Evolutionary conservation across 1,140 invertebrate species (phyloP), one percentile per base, ranked within the genome.

Genomic region (Lordiphosa stackelbergi): DNA sequence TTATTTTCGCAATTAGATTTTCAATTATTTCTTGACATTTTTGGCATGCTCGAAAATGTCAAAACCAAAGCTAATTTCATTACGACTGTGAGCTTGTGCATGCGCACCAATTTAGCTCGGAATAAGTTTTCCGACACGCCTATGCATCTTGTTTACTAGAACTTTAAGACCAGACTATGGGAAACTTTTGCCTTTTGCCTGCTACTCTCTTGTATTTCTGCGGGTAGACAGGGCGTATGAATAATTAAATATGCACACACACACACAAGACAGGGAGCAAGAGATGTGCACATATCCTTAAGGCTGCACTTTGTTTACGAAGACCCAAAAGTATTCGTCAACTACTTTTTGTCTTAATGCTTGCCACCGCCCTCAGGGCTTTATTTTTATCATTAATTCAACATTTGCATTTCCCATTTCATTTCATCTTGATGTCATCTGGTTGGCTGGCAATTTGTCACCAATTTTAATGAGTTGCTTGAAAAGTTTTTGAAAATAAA

Each of bases 341-440:
- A 81, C 71, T 66, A 66, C 66, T 74, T 74, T 75, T 70, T 71
- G 64, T 74, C 62, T 68, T 66, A 63, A 70, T 74, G 57, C 66
- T n/a, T 66, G 42, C 19, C 12, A 22, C 43, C 38, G 10, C 52
- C 55, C 71, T 37, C 11, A 34, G 42, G 71, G 49, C 46, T 55
- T 71, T 63, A 47, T 63, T 57, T 73, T 70, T 73, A 49, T 55
- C 73, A 69, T 78, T 63, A 73, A 64, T 78, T 66, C 62, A 41
- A 81, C 75, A 79, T 81, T 79, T 79, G 71, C 74, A 79, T 79
- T 81, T 79, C 66, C 71, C 75, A 79, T 79, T 75, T 71, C 42
- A 19, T 36, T 41, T 38, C 51, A 46, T 42, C 49, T 52, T 35
- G 19, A 9, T 35, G 28, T 28, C 31, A 36, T 34, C 13, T 12